Evolutionary conservation across 2,113 vertebrate species (phyloP).

Genomic region (Chionomys nivalis): DNA sequence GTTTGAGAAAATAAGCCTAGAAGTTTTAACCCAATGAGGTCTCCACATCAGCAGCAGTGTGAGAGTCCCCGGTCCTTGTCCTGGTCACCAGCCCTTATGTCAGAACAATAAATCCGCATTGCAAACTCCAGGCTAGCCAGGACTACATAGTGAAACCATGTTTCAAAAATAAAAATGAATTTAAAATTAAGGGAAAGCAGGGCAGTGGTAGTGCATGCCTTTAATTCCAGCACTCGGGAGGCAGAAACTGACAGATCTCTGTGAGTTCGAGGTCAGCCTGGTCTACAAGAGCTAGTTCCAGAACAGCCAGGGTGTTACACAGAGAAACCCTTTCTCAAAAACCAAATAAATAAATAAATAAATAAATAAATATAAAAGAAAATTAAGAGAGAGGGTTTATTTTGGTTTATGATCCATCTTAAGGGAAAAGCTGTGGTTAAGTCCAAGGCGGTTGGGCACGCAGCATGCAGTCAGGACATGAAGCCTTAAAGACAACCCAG

Average conservation of each 20-base stretch:
- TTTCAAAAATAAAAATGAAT: not conserved
- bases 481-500: not conserved
- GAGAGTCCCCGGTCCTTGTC: not conserved
- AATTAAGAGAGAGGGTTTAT: not conserved
- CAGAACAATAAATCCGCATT: no score
- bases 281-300: not conserved
- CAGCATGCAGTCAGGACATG: no score
- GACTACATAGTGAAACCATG: not conserved
- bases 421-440: no score
- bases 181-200: not conserved
- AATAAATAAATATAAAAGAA: not conserved
- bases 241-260: no score
- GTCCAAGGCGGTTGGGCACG: not conserved
- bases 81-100: not conserved
- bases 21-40: not conserved
- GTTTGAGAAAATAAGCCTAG: not conserved
- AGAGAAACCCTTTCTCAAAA: not conserved
- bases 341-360: no score
- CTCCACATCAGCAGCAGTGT: accelerated
- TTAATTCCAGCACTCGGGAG: no score
- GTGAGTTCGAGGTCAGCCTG: no score
- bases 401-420: not conserved
- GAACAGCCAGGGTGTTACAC: no score
- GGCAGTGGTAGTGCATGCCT: no score
- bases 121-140: not conserved